Base-by-base conservation (phyloP, 2,113 vertebrate genomes). In the Nesoenas mayeri region DNA sequence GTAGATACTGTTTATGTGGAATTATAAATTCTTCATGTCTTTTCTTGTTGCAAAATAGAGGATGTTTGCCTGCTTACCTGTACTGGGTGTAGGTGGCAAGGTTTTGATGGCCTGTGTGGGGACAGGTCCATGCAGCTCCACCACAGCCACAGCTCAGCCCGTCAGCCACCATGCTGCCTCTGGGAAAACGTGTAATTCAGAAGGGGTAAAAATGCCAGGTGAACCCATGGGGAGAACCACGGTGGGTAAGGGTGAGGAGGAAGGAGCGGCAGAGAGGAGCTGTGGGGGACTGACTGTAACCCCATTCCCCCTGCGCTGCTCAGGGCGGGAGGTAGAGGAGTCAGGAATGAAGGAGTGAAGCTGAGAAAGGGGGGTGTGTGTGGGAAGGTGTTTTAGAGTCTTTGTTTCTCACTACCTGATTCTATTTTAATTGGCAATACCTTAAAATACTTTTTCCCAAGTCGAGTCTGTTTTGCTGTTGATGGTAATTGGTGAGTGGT, bases 351-450 rank as follows among this genome's bases (percentile, higher is more conserved):
- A 80, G 17, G 38, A 61, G 34, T 53, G 61, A 84, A 86, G 62
- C 24, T 29, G 28, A 66, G 36, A n/a, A n/a, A 32, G 14, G 34
- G 0, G 0, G 1, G 6, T 56, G 11, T 12, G 7, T 29, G 13
- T 24, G 19, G 10, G 22, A 42, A 74, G 26, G 13, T 72, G n/a
- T 38, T 91, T 61, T 9, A 61, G 15, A 58, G 42, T 51, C 44
- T 47, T 47, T 47, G 18, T 60, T 75, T 75, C 40, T 85, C 29
- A 66, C 54, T 4, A 4, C 56, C 47, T 1, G 3, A 42, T 57
- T 71, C 71, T 78, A 26, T 78, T 56, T 70, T 31, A 84, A 42
- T 77, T 42, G 25, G 40, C 34, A 56, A 42, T 70, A 50, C 57
- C 19, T 62, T 61, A 34, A 42, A 65, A 34, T 67, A 56, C 40